Conservation (phyloP, 2,113 vertebrate species). For the Colius striatus region DNA sequence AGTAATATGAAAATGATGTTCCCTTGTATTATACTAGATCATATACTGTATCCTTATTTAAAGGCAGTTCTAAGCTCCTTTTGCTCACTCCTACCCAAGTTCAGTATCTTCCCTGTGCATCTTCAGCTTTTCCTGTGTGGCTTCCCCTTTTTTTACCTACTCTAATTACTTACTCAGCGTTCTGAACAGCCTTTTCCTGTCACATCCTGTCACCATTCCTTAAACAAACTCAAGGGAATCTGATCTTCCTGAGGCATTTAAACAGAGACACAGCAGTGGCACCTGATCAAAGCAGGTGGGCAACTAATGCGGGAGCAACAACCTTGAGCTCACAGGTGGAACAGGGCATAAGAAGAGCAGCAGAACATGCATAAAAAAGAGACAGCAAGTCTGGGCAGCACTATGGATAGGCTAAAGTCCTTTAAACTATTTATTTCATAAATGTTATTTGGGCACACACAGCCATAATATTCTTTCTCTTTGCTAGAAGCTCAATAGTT, state of each 20-base stretch:
- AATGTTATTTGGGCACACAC: background rate
- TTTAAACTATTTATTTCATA: background rate
- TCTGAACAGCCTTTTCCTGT: constrained; percentile 21
- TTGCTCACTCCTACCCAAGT: background rate
- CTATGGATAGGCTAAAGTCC: background rate
- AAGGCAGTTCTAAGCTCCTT: background rate
- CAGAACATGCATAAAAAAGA: background rate
- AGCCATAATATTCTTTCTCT: background rate
- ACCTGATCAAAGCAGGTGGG: constrained; percentile 12
- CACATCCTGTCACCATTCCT: background rate
- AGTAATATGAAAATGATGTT: background rate
- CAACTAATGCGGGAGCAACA: background rate
- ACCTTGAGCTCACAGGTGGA: background rate
- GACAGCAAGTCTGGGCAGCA: background rate
- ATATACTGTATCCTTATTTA: background rate
- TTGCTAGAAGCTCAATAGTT: background rate
- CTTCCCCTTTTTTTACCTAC: background rate
- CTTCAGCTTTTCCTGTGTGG: background rate
- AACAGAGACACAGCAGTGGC: background rate
- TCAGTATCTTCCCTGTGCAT: background rate
- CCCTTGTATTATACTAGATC: background rate
- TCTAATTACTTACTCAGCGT: background rate
- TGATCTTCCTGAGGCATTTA: constrained; percentile 6
- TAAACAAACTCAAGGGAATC: background rate
- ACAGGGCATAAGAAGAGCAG: background rate